A percentile compares a stretch with the other conserved stretches of the same genome.
Evolutionary conservation across 2,113 vertebrate genomes (phyloP).

Genomic region (Antechinus stuartii): DNA sequence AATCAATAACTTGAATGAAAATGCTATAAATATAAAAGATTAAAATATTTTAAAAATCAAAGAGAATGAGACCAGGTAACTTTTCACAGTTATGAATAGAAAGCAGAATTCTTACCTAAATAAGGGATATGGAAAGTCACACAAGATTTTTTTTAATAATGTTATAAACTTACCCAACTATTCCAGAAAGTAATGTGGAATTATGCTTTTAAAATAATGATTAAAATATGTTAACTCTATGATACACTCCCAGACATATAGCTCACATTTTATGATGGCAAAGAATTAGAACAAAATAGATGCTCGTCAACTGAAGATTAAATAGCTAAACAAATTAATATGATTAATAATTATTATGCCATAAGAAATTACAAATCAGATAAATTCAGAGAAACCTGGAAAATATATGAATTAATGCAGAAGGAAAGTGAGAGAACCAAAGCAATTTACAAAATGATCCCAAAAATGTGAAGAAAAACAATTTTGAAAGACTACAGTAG

Average conservation of each 20-base stretch:
- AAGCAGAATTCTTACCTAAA: too few relatives aligned
- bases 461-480: background rate
- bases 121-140: too few relatives aligned
- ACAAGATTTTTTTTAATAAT: too few relatives aligned
- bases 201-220: background rate
- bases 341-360: background rate
- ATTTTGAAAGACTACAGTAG: background rate
- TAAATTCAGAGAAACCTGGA: background rate
- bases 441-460: background rate
- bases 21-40: too few relatives aligned
- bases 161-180: background rate
- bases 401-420: background rate
- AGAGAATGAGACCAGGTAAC: too few relatives aligned
- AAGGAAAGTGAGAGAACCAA: background rate
- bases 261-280: background rate
- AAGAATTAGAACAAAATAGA: background rate
- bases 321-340: background rate
- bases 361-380: background rate
- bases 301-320: background rate
- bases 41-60: too few relatives aligned
- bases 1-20: too few relatives aligned
- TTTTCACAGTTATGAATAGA: too few relatives aligned
- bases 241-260: background rate
- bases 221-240: background rate
- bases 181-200: background rate